phyloP scores from a whole-genome alignment of 2,113 vertebrate species.

The Cettia cetti region DNA sequence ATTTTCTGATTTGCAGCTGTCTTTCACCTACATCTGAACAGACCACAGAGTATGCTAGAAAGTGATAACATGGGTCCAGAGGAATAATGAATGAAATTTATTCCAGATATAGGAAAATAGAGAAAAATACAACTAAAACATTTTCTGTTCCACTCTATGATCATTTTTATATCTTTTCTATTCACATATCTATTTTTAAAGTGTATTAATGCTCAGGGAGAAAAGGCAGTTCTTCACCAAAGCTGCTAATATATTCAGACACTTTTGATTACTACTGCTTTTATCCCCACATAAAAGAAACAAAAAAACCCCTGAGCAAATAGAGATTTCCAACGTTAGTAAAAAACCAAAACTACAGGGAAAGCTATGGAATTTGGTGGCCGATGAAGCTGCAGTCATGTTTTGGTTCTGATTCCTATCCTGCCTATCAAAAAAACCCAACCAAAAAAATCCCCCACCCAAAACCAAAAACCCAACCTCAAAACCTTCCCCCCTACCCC shows the following conservation, averaged over 20 bases:
- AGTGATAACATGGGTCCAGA: neutral
- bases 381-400: neutral
- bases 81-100: neutral
- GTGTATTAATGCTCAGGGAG: neutral
- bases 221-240: neutral
- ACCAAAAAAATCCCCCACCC: neutral
- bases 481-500: neutral
- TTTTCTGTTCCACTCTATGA: neutral
- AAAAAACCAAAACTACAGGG: neutral
- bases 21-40: neutral
- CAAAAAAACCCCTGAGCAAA: neutral
- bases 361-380: neutral
- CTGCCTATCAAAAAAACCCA: neutral
- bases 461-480: neutral
- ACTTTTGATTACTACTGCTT: neutral
- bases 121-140: neutral
- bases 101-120: neutral
- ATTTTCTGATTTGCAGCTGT: neutral
- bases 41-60: neutral
- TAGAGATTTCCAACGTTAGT: neutral
- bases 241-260: neutral
- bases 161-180: neutral
- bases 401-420: neutral
- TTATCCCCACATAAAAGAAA: neutral
- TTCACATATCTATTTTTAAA: neutral